Conservation (phyloP, 2,797 vertebrate species). For the Galagoides demidoff region DNA sequence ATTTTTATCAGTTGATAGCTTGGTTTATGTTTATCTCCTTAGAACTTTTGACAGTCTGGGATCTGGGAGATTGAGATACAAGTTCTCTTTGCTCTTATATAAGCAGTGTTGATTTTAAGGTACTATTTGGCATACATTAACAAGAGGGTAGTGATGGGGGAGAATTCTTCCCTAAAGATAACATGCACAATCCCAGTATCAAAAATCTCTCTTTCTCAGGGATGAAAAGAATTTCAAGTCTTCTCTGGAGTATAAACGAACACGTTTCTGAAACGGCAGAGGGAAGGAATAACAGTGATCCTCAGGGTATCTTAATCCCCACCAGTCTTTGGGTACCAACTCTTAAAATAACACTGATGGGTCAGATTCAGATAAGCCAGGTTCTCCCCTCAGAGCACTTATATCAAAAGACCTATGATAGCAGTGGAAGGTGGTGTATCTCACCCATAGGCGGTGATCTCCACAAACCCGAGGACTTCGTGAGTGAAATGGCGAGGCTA, state of each 20-base stretch:
- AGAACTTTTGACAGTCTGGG: neutral
- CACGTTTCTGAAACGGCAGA: conserved; percentile 5
- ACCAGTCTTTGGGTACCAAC: neutral
- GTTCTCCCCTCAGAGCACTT: neutral
- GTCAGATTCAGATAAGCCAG: neutral
- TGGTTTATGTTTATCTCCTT: conserved; percentile 37
- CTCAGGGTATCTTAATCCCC: neutral
- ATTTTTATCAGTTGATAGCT: conserved; percentile 41
- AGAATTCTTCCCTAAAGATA: conserved; percentile 39
- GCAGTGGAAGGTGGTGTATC: rapidly evolving
- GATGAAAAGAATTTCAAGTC: conserved; percentile 23
- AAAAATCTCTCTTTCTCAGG: conserved; percentile 11
- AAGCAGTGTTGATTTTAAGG: neutral
- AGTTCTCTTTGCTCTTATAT: neutral
- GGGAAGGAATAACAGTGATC: neutral
- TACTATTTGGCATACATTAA: neutral
- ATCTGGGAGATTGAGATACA: conserved; percentile 28
- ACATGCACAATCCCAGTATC: neutral
- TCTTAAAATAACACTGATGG: neutral
- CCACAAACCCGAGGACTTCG: neutral
- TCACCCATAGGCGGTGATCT: neutral
- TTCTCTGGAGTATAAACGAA: conserved; percentile 4
- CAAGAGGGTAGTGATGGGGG: neutral
- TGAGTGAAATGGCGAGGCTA: neutral
- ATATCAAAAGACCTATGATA: neutral